Evolutionary conservation across 2,797 vertebrate species (phyloP), one percentile per base, ranked within the genome.

Genomic region (Pachyuromys duprasi): DNA sequence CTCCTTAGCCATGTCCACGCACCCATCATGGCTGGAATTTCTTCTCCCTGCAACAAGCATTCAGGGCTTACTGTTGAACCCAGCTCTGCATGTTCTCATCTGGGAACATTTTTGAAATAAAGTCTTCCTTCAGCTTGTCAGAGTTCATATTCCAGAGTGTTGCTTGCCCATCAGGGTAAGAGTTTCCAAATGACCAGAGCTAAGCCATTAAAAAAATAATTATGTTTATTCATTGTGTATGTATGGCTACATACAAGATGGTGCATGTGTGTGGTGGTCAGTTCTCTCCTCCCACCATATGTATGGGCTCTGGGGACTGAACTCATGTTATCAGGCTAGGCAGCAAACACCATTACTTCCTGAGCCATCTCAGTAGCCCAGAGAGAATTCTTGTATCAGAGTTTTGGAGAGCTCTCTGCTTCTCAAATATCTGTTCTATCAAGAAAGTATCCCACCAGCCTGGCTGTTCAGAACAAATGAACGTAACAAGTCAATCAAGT

Each of bases 11-110:
- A 53, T 20, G 39, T 36, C 45, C n/a, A 26, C 5, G 53, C 22
- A 53, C 20, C 13, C 20, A 8, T 53, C 45, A 53, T 26, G 20
- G 63, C 33, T 86, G 45, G 65, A 69, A 84, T 93, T 81, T 86
- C 86, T 95, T 83, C 70, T 94, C 62, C 9, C 62, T 90, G 22
- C 17, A 86, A n/a, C 55, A 31, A 8, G 39, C 36, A 65, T 22
- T 86, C 31, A 60, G 79, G 80, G 81, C 42, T 89, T 84, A 36
- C 14, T 96, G 81, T 78, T 94, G 63, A 79, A 79, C 80, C 45
- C 69, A 87, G 15, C 49, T 67, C 42, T 60, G 33, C 0, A 7
- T 86, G 82, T 95, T 96, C 79, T 93, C 33, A 88, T 60, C 45
- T 24, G 67, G 28, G 45, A 92, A 83, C 42, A 12, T 67, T 63